Conservation (phyloP, 1,140 invertebrate species). For the Diorhabda elongata region DNA sequence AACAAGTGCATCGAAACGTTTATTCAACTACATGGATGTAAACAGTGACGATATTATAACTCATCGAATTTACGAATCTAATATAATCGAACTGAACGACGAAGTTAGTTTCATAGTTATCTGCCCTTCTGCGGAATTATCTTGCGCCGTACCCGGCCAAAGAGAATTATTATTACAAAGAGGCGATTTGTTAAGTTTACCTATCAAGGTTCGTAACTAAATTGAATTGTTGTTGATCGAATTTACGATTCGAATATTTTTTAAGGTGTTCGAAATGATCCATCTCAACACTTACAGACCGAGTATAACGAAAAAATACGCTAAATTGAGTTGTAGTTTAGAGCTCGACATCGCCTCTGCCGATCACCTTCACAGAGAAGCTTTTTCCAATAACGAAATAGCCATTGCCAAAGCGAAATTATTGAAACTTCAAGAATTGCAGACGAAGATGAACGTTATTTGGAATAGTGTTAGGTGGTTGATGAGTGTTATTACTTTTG, state of each 20-base stretch:
- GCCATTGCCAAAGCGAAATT: slow-evolving; percentile 80
- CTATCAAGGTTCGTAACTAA: slow-evolving; percentile 63
- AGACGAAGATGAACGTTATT: slow-evolving; percentile 72
- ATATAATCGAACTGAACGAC: slow-evolving; percentile 84
- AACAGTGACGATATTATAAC: slow-evolving; percentile 59
- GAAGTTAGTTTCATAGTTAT: slow-evolving; percentile 88
- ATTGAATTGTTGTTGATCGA: not conserved
- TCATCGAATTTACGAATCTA: slow-evolving; percentile 82
- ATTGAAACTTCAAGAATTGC: slow-evolving; percentile 74
- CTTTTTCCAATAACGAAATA: slow-evolving; percentile 86
- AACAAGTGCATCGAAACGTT: slow-evolving; percentile 62
- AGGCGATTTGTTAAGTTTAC: slow-evolving; percentile 76
- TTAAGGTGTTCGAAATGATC: slow-evolving; percentile 83
- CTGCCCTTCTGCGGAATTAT: slow-evolving; percentile 83
- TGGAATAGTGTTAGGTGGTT: slow-evolving; percentile 95
- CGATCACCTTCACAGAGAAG: slow-evolving; percentile 87
- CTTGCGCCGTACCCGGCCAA: slow-evolving; percentile 86
- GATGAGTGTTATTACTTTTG: slow-evolving; percentile 89
- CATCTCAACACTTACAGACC: slow-evolving; percentile 87
- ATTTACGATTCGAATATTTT: not conserved
- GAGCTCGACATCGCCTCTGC: slow-evolving; percentile 89
- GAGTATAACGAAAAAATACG: slow-evolving; percentile 83
- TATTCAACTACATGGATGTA: slow-evolving; percentile 79
- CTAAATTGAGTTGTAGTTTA: slow-evolving; percentile 83
- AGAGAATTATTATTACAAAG: slow-evolving; percentile 74